Evolutionary conservation across 2,797 vertebrate genomes (phyloP), one percentile per base, ranked within the genome.

Genomic region (Coranthus polyacanthus): DNA sequence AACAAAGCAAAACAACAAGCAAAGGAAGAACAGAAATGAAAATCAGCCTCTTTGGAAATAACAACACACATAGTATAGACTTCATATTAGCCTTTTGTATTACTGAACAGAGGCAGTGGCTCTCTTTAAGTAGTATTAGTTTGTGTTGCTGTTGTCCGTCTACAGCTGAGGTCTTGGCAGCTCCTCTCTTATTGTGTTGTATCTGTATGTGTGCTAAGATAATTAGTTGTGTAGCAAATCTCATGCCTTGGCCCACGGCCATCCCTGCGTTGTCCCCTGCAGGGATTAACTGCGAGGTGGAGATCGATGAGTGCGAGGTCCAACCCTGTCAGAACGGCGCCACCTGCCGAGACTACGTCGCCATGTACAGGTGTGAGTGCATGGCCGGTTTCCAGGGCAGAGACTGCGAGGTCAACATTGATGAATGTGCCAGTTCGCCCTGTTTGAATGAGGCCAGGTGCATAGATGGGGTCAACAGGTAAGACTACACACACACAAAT

Each of bases 351-450:
- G 96, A 99, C 75, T 83, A 94, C 0, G 26, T 98, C 7, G 96
- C 95, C 24, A 79, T 82, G 61, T 98, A 97, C 93, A 88, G 68
- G 41, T 99, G 98, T 61, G 87, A 92, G 55, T 99, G 98, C 57
- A 61, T 85, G 17, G 72, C 85, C 0, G 98, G 98, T 6, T 99
- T 94, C 49, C 86, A 89, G 45, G 97, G 96, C 9, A 5, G 61
- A 2, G 82, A 92, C 72, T 99, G 98, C 1, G 94, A 98, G 90
- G 79, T 95, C 72, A 92, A 99, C 83, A 78, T 96, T 3, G 84
- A 99, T 12, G 98, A 99, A 66, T 99, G 98, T 79, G 92, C 86
- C 55, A 96, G 95, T 86, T 82, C 75, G 43, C 97, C 97, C 0
- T 99, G 98, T 64, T 87, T 87, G 29, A 93, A 95, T 18, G 78